Evolutionary conservation across 92 coral and sea anemone species (phyloP).

Genomic region (Blastomussa wellsi): DNA sequence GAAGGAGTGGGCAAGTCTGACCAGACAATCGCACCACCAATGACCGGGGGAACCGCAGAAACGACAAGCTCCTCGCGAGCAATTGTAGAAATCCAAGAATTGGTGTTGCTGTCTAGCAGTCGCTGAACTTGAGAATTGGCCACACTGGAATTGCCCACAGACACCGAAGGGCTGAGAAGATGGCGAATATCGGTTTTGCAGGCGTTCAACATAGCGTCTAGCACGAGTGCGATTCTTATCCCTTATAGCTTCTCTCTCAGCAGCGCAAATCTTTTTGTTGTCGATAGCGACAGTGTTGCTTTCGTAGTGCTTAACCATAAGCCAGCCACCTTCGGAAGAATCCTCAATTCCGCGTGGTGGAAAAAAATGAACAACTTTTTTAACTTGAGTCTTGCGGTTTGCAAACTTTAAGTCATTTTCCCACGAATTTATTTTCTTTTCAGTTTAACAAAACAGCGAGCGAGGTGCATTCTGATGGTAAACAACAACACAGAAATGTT

Average conservation of each 20-base stretch:
- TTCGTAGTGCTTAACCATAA: conserved; percentile 50
- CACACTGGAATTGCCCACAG: not conserved
- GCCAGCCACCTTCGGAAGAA: conserved; percentile 54
- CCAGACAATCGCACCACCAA: conserved; percentile 22
- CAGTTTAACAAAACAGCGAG: too few relatives aligned
- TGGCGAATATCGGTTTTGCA: not conserved
- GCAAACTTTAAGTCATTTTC: too few relatives aligned
- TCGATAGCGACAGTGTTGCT: conserved; percentile 35
- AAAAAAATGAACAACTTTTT: too few relatives aligned
- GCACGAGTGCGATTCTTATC: not conserved
- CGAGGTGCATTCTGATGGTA: too few relatives aligned
- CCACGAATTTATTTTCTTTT: too few relatives aligned
- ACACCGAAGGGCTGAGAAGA: conserved; percentile 5
- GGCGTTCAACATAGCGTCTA: not conserved
- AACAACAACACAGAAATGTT: too few relatives aligned
- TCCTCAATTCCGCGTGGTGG: conserved; percentile 42
- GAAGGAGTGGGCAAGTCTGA: not conserved
- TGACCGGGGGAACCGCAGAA: conserved; percentile 21
- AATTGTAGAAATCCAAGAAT: not conserved
- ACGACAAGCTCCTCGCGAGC: not conserved
- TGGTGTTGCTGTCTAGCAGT: not conserved
- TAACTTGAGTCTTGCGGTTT: too few relatives aligned
- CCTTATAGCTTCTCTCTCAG: conserved; percentile 38
- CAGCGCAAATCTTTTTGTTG: conserved; percentile 34
- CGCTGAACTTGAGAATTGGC: not conserved